Evolutionary conservation across 2,113 vertebrate species (phyloP).

Genomic region (Agapornis roseicollis): DNA sequence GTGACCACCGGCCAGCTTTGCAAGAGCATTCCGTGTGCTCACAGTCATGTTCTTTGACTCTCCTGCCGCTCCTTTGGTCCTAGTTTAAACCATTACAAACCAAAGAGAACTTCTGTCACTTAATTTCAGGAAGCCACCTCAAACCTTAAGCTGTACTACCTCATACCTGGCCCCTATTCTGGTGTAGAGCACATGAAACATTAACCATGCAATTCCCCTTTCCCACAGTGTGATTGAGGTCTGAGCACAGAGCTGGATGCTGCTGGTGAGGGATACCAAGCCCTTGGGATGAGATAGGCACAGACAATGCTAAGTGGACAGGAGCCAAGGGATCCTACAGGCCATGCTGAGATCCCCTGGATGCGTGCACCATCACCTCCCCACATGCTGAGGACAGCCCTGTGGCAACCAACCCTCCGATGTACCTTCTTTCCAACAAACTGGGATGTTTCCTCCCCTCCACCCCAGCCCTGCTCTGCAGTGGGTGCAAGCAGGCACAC

Average conservation of each 20-base stretch:
- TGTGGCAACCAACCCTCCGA: background rate
- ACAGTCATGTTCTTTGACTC: accelerated
- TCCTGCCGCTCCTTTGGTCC: background rate
- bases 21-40: accelerated
- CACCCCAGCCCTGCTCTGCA: background rate
- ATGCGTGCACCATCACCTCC: accelerated
- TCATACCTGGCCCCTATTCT: accelerated
- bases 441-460: accelerated
- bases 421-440: accelerated
- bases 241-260: background rate
- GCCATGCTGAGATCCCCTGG: accelerated
- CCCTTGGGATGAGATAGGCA: background rate
- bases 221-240: accelerated
- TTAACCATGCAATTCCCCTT: background rate
- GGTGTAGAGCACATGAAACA: accelerated
- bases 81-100: background rate
- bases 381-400: accelerated
- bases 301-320: background rate
- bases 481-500: background rate
- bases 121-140: background rate
- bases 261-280: background rate
- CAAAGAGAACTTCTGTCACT: background rate
- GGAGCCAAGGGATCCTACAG: background rate
- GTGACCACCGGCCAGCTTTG: background rate
- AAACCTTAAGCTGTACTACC: accelerated